Conservation (phyloP, 2,113 vertebrate genomes). For the Ailuropoda melanoleuca region DNA sequence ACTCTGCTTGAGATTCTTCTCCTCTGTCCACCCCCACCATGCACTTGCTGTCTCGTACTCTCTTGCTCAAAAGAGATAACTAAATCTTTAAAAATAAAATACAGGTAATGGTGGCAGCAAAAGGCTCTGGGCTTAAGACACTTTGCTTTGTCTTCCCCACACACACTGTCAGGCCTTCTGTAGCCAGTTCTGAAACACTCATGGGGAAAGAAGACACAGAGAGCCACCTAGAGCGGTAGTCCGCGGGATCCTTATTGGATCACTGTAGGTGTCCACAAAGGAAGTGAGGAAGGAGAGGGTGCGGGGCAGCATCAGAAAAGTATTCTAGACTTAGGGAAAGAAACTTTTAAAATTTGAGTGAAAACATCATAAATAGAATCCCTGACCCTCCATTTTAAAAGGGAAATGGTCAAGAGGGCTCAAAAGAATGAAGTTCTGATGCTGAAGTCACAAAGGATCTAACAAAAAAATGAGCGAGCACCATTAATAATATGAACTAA, state of each 20-base stretch:
- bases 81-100: not conserved
- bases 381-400: not conserved
- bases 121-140: not conserved
- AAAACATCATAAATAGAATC: not conserved
- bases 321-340: not conserved
- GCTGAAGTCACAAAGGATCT: not conserved
- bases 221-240: not conserved
- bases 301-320: not conserved
- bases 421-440: constrained; percentile 31
- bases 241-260: not conserved
- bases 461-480: not conserved
- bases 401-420: not conserved
- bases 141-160: not conserved
- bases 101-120: not conserved
- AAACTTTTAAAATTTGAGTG: not conserved
- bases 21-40: not conserved
- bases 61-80: not conserved
- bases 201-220: not conserved
- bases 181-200: not conserved
- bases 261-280: not conserved
- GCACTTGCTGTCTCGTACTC: not conserved
- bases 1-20: not conserved
- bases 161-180: not conserved
- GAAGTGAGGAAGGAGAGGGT: not conserved
- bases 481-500: not conserved